Evolutionary conservation across 1,140 invertebrate species (phyloP).

Genomic region (Mycetomoellerius zeteki): DNA sequence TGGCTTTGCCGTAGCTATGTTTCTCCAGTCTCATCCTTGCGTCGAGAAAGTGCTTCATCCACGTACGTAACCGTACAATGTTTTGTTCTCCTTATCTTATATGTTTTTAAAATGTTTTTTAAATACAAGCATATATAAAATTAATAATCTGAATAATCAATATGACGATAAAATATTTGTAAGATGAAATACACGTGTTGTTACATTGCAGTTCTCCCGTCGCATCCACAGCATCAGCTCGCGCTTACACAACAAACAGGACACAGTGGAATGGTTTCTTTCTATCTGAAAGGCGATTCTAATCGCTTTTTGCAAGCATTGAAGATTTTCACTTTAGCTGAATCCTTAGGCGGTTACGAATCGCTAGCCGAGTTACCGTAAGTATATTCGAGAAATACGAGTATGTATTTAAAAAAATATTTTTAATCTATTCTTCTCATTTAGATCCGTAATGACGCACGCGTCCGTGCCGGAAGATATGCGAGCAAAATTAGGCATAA

Average conservation of each 20-base stretch:
- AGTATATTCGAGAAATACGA: slow-evolving; percentile 85
- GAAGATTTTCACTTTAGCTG: slow-evolving; percentile 95
- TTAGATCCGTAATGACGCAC: slow-evolving; percentile 92
- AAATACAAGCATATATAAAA: background rate
- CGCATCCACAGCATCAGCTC: slow-evolving; percentile 96
- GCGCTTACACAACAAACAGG: slow-evolving; percentile 93
- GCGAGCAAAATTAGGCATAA: slow-evolving; percentile 93
- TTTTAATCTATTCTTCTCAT: background rate
- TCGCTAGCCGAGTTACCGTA: slow-evolving; percentile 95
- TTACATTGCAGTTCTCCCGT: slow-evolving; percentile 90
- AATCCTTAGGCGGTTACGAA: slow-evolving; percentile 98
- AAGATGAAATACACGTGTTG: slow-evolving; percentile 8
- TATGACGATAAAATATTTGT: background rate
- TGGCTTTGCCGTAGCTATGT: slow-evolving; percentile 92
- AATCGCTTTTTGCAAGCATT: slow-evolving; percentile 92
- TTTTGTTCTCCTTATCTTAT: background rate
- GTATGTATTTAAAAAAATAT: slow-evolving; percentile 16
- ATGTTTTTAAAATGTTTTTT: background rate
- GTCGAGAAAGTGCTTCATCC: slow-evolving; percentile 96
- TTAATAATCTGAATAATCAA: background rate
- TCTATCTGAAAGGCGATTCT: slow-evolving; percentile 95
- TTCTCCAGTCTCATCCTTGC: slow-evolving; percentile 92
- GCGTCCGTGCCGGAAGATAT: slow-evolving; percentile 92
- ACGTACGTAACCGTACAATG: slow-evolving; percentile 85
- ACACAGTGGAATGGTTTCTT: slow-evolving; percentile 97